Conservation (phyloP, 2,888 invertebrate genomes). For the Philereme vetulata region DNA sequence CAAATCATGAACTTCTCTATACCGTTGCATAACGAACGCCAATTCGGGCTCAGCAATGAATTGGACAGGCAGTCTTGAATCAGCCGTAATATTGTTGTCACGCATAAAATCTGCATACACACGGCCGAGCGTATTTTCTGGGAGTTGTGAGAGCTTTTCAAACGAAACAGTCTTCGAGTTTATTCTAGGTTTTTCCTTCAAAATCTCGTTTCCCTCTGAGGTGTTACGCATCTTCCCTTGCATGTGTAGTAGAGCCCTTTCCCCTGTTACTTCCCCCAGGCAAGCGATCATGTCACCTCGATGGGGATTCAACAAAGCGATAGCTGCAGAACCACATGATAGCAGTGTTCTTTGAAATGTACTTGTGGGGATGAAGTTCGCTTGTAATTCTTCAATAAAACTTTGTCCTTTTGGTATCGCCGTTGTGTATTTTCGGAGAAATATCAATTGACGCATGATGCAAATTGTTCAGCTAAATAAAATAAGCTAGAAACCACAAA, state of each 20-base stretch:
- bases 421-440: constrained; percentile 46
- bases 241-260: constrained; percentile 88
- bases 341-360: constrained; percentile 90
- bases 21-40: constrained; percentile 98
- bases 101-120: constrained; percentile 93
- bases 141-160: constrained; percentile 86
- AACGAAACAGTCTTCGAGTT: constrained; percentile 92
- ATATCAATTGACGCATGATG: constrained; percentile 42
- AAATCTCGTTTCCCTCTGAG: constrained; percentile 90
- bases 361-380: constrained; percentile 86
- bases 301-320: constrained; percentile 91
- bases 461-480: background rate
- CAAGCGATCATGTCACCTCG: constrained; percentile 97
- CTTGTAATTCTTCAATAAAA: constrained; percentile 85
- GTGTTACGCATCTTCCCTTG: constrained; percentile 89
- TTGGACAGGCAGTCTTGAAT: constrained; percentile 94
- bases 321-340: constrained; percentile 93
- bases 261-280: constrained; percentile 95
- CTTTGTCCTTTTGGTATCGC: constrained; percentile 50
- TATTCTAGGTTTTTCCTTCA: constrained; percentile 92
- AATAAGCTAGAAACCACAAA: too few species aligned
- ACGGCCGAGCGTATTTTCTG: constrained; percentile 92
- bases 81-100: constrained; percentile 95
- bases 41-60: constrained; percentile 95
- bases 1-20: constrained; percentile 98